Evolutionary conservation across 1,140 invertebrate genomes (phyloP), one percentile per base, ranked within the genome.

Genomic region (Aphaenogaster ashmeadi): DNA sequence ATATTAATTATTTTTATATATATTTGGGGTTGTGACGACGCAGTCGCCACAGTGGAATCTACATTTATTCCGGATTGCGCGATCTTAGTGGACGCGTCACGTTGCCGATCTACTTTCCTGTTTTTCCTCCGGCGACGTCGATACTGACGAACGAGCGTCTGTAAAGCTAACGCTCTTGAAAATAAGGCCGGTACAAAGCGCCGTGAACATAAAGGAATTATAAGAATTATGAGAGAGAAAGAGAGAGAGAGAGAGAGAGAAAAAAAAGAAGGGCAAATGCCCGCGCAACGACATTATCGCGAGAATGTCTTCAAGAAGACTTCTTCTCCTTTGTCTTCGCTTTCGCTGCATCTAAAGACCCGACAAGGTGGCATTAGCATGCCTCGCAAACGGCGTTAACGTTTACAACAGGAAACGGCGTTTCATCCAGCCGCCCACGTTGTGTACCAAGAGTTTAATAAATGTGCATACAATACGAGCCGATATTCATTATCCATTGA

Each of bases 251-350:
- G 56, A 21, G n/a, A 21, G 54, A 21, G n/a, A 27, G 27, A 27
- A 4, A 11, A 3, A 33, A 8, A 38, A 27, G 13, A n/a, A 38
- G 33, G 27, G 15, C 21, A 47, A 38, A 47, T 2, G n/a, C 15
- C 18, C 41, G 60, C 27, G 60, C 5, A 56, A 80, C 18, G 21
- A 54, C 41, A 36, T 81, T 81, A 58, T n/a, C 36, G 27, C n/a
- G 5, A 27, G 27, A 67, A 66, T 52, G 47, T 33, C 62, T 69
- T 67, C 47, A 41, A 27, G 44, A 5, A 69, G 6, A 38, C 36
- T 69, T 44, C 78, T 81, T n/a, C 36, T 56, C 78, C 50, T 71
- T 71, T 81, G 64, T 81, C 66, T 58, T 47, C 47, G 44, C 33
- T 79, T 21, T 66, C 66, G n/a, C 66, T 27, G 38, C 50, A 38